Evolutionary conservation across 2,113 vertebrate genomes (phyloP).

Genomic region (Phalacrocorax pelagicus): DNA sequence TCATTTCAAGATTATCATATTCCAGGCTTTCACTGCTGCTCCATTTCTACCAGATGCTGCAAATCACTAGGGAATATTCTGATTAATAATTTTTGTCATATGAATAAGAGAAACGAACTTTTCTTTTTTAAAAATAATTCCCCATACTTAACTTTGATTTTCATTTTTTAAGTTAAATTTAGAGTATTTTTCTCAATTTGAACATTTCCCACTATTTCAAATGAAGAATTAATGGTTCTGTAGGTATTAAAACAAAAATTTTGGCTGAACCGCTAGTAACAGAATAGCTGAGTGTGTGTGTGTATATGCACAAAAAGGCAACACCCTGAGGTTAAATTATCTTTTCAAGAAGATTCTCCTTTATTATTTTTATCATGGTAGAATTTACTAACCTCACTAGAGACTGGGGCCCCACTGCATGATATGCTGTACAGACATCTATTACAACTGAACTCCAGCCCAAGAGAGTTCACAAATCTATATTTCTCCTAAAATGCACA

Average conservation of each 20-base stretch:
- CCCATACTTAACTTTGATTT: neutral
- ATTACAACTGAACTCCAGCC: neutral
- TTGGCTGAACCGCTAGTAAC: neutral
- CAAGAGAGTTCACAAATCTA: constrained; percentile 27
- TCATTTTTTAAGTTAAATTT: neutral
- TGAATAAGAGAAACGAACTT: neutral
- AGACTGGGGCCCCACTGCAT: constrained; percentile 8
- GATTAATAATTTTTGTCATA: constrained; percentile 24
- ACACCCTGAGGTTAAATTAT: constrained; percentile 12
- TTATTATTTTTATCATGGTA: constrained; percentile 29
- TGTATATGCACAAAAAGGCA: neutral
- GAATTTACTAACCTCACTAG: neutral
- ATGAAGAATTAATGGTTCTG: neutral
- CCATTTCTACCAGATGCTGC: constrained; percentile 44
- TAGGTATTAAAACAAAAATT: neutral
- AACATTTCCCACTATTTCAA: neutral
- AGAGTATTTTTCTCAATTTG: neutral
- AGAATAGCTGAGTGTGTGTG: neutral
- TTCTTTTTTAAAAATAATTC: neutral
- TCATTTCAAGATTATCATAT: constrained; percentile 3
- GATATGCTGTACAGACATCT: constrained; percentile 5
- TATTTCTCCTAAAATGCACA: constrained; percentile 5
- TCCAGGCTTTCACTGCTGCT: neutral
- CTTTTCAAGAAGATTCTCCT: neutral
- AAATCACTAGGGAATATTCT: constrained; percentile 34